Evolutionary conservation across 2,888 invertebrate genomes (phyloP), one percentile per base, ranked within the genome.

Genomic region (Ophion ventricosus): DNA sequence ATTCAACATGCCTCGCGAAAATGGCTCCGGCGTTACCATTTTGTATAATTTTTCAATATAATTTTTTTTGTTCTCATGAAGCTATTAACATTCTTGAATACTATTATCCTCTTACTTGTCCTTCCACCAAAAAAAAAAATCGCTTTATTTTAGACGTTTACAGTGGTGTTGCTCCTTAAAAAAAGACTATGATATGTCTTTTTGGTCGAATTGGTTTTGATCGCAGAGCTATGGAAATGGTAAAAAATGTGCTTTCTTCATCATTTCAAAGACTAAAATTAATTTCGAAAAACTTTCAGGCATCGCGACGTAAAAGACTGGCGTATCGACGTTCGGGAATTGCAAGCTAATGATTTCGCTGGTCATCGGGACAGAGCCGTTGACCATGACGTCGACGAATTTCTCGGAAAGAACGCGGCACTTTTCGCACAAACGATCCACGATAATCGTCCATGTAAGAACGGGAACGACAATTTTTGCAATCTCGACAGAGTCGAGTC

Each of bases 201-300:
- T 0, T 35, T 8, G 8, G 8, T 7, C 35, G 35, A 35, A 35
- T 35, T 35, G 0, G 7, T 35, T 35, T 35, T 8, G 35, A 35
- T 35, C 35, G 7, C 7, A 35, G 5, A 35, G 8, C 8, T 35
- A 35, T 35, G 1, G 26, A 35, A 29, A 56, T 70, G n/a, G 17
- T 14, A 11, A 54, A 49, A n/a, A 49, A 7, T 49, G 61, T 49
- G 17, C 17, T 2, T 17, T 63, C 17, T n/a, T 54, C 29, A 26
- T 35, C n/a, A 43, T 57, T 57, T 57, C 57, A 4, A 23, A 3
- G 17, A 4, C 2, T 57, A 11, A 35, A 5, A 73, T 40, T 40
- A 23, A n/a, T 25, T 20, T 64, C 40, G 49, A 14, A 17, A 49
- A 49, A n/a, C 43, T 78, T 63, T 10, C 69, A 84, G 84, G n/a